Base-by-base conservation (phyloP, 1,140 invertebrate species). In the Aphidius ervi region DNA sequence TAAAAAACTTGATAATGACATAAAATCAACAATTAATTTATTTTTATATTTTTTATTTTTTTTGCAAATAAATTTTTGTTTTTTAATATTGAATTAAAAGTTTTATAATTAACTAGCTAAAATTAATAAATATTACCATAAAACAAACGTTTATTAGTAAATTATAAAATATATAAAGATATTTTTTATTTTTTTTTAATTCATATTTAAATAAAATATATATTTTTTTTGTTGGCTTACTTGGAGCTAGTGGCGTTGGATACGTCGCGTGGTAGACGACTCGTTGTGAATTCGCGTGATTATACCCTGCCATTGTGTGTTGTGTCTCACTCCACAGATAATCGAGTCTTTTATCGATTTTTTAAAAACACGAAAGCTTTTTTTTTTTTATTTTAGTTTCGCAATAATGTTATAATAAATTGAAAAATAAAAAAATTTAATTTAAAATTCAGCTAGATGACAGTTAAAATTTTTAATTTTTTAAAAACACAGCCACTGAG, bases 171-270 rank as follows among this genome's bases (percentile, higher is more conserved):
- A 48, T 48, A 48, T 61, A 49, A 56, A 46, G 55, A 41, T 46
- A 52, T 57, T 59, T 59, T 43, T 9, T 58, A 39, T 16, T 37
- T 46, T 10, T 31, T 56, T 10, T 56, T n/a, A 8, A 16, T 23
- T 10, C 6, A 10, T 8, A 43, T 56, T 16, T 16, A 16, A 16
- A 16, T 16, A 16, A 16, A 0, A 16, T 16, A 16, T 16, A 16
- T 16, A 16, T 16, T 16, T 16, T 16, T 16, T 20, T 39, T 10
- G 16, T 56, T 20, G n/a, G 74, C 78, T 80, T 76, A 80, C 78
- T 80, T 75, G 77, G 76, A 60, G 78, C 76, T 46, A 80, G 73
- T 57, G 77, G 77, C 70, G 76, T 79, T 68, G 78, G 77, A 69
- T 80, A 79, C 65, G 76, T 77, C 69, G 76, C 74, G 69, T 80